Conservation (phyloP, 2,113 vertebrate genomes). For the Aplodontia rufa region DNA sequence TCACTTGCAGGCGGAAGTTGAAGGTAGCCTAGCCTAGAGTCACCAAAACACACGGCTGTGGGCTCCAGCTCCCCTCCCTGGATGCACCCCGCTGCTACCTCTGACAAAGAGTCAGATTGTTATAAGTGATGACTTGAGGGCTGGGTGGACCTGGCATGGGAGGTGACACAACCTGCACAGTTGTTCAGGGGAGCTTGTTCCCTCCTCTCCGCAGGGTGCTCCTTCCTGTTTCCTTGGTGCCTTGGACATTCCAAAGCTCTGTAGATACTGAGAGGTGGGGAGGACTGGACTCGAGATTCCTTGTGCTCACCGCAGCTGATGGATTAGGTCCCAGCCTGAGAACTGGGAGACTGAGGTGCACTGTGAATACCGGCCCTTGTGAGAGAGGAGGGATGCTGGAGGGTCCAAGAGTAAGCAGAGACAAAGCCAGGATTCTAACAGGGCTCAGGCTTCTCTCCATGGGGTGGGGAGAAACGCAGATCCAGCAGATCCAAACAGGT, state of each 20-base stretch:
- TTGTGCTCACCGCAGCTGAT: not conserved
- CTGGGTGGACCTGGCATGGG: not conserved
- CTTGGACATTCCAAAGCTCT: too few species aligned
- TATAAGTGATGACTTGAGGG: not conserved
- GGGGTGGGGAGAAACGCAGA: not conserved
- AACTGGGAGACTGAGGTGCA: not conserved
- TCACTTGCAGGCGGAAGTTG: not conserved
- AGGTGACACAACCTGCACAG: rapidly evolving
- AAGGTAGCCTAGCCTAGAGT: not conserved
- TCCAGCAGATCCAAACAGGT: rapidly evolving
- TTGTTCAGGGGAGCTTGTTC: rapidly evolving
- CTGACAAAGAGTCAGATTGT: not conserved
- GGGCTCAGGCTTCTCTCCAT: not conserved
- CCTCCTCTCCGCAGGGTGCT: rapidly evolving
- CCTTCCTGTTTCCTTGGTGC: rapidly evolving
- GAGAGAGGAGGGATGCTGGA: not conserved
- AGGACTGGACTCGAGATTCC: not conserved
- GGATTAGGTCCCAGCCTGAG: rapidly evolving
- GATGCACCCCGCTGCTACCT: not conserved
- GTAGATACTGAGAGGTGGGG: rapidly evolving
- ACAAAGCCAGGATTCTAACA: rapidly evolving
- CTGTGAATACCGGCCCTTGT: too few species aligned
- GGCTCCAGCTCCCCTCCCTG: too few species aligned
- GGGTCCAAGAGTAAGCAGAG: too few species aligned
- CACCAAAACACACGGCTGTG: rapidly evolving